Evolutionary conservation across 1,140 invertebrate genomes (phyloP), one percentile per base, ranked within the genome.

Genomic region (Megalonaias nervosa): DNA sequence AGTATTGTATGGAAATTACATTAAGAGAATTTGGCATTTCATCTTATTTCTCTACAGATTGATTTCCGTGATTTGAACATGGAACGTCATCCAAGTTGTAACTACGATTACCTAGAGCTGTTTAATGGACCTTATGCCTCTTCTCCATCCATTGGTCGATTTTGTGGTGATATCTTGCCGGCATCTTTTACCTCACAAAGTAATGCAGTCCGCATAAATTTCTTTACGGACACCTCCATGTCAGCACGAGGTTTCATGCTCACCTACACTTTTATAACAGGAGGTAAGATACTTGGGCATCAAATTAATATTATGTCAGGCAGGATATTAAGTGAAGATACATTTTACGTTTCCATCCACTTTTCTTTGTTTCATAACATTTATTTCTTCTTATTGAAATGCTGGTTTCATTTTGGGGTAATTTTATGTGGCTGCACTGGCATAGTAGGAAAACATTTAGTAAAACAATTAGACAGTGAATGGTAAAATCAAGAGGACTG

Each of bases 1-100:
- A 48, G 38, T 48, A 48, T 9, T 48, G 38, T 48, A 48, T 48
- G 0, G 38, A 48, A 48, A 48, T 48, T 5, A 48, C 38, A 48
- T 48, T 48, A 48, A 31, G 38, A 48, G 11, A 48, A 48, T 48
- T 48, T 48, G 11, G 6, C 38, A 48, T 48, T 48, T 48, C 38
- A 48, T 48, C 38, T 48, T 59, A 74, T 72, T 57, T 60, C 70
- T 81, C 67, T 72, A 91, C 80, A 93, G 83, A 81, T 95, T 1
- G 98, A 98, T 91, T 99, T 99, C 89, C 98, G 97, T 0, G 96
- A 98, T 88, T 98, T 99, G 84, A 96, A 97, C 85, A 90, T 99
- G 38, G 97, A 99, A 92, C 96, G 96, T 9, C 97, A 97, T 83
- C 95, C 96, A 81, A 95, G 96, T 85, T 99, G 98, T 90, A 95